A percentile compares a stretch with the other conserved stretches of the same genome.
phyloP scores from a whole-genome alignment of 2,888 invertebrate genomes.

The Synanthedon vespiformis region DNA sequence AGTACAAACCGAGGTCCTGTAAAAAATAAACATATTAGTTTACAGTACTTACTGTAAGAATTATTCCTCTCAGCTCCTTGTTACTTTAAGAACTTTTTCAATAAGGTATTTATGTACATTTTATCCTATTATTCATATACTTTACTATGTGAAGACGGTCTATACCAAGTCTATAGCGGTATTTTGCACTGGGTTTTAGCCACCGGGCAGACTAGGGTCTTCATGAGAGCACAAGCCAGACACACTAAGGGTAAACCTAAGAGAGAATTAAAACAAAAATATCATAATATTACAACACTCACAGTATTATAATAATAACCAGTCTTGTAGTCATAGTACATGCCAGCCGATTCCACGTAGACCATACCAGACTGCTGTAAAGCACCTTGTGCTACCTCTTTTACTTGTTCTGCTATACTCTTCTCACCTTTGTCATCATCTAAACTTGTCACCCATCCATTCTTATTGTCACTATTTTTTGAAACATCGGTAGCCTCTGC shows the following conservation, averaged over 20 bases:
- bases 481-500: background rate
- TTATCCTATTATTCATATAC: too few relatives aligned
- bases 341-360: slow-evolving; percentile 86
- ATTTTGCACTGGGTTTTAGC: too few relatives aligned
- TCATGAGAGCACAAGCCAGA: too few relatives aligned
- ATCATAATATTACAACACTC: slow-evolving; percentile 35
- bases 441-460: slow-evolving; percentile 30
- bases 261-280: too few relatives aligned
- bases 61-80: too few relatives aligned
- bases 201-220: too few relatives aligned
- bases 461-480: slow-evolving; percentile 2
- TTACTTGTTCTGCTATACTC: slow-evolving; percentile 80
- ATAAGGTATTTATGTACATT: too few relatives aligned
- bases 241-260: too few relatives aligned
- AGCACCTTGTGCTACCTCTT: slow-evolving; percentile 80
- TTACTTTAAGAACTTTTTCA: too few relatives aligned
- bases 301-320: slow-evolving; percentile 94
- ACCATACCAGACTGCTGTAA: slow-evolving; percentile 83
- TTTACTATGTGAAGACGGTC: too few relatives aligned
- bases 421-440: slow-evolving; percentile 29
- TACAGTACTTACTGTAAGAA: too few relatives aligned
- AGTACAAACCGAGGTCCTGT: slow-evolving; percentile 88
- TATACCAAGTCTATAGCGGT: too few relatives aligned
- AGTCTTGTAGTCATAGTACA: slow-evolving; percentile 89
- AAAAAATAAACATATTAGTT: background rate